Evolutionary conservation across 2,797 vertebrate genomes (phyloP), one percentile per base, ranked within the genome.

Genomic region (Trichosurus vulpecula): DNA sequence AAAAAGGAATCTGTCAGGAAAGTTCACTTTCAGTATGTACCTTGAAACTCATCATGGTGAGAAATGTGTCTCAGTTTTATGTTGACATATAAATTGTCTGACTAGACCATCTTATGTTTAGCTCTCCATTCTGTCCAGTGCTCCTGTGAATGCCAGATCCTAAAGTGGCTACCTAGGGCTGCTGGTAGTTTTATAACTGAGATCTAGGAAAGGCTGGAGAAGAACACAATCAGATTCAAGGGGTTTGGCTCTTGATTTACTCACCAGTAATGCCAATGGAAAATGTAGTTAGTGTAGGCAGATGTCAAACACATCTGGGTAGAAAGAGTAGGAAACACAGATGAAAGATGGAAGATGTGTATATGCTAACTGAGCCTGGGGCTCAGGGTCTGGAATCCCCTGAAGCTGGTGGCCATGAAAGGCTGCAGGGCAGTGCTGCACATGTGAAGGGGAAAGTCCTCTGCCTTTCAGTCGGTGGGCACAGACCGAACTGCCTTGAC

Each of bases 231-330:
- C 54, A 96, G 87, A 89, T 52, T 95, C 95, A 87, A 91, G 93
- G 41, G 41, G 8, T 95, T 91, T 93, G 11, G 93, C 95, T 95
- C 94, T 92, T 90, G 94, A 92, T 66, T 91, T 66, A 96, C 4
- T n/a, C 94, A 16, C 3, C 90, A 53, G 56, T 96, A 57, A 90
- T 54, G 8, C 41, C 93, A 95, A 11, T 92, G 93, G 91, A 93
- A 96, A 95, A 93, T 92, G 55, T 55, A 97, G 95, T 97, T 95
- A 74, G 14, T 89, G 58, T 57, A 91, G 97, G 95, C 95, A 97
- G 96, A 96, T 95, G 92, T 96, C 95, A 97, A 97, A 95, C 97
- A 97, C 94, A 98, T 74, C 92, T 94, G 90, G 95, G 41, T 90
- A 74, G 90, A 61, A 93, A 96, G 94, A 94, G 95, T 55, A 97